These are phyloP conservation scores for Ascidia mentula DNA, from an alignment of 23 tunicate genomes.

Conservation along the genomic window DNA sequence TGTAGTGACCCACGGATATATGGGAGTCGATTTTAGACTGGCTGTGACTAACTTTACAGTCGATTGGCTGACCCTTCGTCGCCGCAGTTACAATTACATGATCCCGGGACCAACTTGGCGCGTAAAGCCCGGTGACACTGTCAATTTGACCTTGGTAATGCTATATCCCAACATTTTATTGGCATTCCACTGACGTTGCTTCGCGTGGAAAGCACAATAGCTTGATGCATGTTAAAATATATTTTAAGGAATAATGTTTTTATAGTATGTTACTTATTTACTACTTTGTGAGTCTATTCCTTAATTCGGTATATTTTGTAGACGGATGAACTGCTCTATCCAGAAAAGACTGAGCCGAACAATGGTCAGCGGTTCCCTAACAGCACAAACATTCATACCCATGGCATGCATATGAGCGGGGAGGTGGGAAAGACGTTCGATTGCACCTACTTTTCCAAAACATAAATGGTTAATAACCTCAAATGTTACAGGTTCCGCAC, in stretches of 20 bases:
- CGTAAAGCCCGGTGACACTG: background rate
- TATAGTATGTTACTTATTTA: too few relatives aligned
- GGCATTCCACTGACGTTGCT: too few relatives aligned
- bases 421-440: background rate
- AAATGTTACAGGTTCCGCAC: background rate
- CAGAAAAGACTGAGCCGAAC: background rate
- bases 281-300: too few relatives aligned
- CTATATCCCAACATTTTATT: background rate
- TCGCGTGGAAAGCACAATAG: too few relatives aligned
- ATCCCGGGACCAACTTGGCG: slow-evolving; percentile 1
- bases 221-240: too few relatives aligned
- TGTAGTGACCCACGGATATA: background rate
- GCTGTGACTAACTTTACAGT: background rate
- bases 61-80: background rate
- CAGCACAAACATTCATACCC: background rate
- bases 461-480: background rate
- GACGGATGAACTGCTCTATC: background rate
- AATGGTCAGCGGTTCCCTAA: background rate
- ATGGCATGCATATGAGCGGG: background rate
- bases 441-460: background rate
- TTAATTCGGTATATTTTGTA: background rate
- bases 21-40: background rate
- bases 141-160: slow-evolving; percentile 1
- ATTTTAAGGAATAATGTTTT: too few relatives aligned
- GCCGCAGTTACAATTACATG: background rate